These are phyloP conservation scores for Copidosoma aretas DNA, from an alignment of 2,888 invertebrate genomes.

Conservation along the genomic window DNA sequence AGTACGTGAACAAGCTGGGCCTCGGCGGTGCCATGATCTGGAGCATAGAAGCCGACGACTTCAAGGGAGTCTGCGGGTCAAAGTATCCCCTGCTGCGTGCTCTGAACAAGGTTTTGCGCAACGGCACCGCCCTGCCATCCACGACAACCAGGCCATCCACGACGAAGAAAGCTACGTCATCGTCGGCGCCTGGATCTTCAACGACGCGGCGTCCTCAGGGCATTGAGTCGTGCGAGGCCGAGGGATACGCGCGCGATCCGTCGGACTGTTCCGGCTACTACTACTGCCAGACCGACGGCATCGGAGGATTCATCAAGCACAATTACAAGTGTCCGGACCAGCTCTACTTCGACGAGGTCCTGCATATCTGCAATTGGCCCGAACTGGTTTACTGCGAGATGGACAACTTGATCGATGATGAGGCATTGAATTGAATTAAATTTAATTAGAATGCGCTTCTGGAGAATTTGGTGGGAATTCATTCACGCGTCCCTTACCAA, in stretches of 20 bases:
- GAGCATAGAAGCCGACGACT: slow-evolving; percentile 83
- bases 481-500: too few species aligned
- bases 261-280: not conserved
- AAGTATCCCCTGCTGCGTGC: slow-evolving; percentile 60
- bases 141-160: not conserved
- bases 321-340: not conserved
- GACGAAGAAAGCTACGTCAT: not conserved
- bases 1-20: slow-evolving; percentile 49
- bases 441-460: too few species aligned
- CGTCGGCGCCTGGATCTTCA: not conserved
- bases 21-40: slow-evolving; percentile 77
- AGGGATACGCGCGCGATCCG: not conserved
- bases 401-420: too few species aligned
- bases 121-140: not conserved
- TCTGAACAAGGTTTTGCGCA: slow-evolving; percentile 1
- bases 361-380: not conserved
- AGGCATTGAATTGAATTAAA: too few species aligned
- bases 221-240: not conserved
- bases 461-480: too few species aligned
- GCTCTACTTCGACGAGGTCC: not conserved
- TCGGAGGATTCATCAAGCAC: not conserved
- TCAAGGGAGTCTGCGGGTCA: slow-evolving; percentile 69
- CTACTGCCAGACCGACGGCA: not conserved
- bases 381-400: too few species aligned
- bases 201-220: not conserved